These are phyloP conservation scores for Anthophora plumipes DNA, from an alignment of 2,888 invertebrate species.

Conservation along the genomic window DNA sequence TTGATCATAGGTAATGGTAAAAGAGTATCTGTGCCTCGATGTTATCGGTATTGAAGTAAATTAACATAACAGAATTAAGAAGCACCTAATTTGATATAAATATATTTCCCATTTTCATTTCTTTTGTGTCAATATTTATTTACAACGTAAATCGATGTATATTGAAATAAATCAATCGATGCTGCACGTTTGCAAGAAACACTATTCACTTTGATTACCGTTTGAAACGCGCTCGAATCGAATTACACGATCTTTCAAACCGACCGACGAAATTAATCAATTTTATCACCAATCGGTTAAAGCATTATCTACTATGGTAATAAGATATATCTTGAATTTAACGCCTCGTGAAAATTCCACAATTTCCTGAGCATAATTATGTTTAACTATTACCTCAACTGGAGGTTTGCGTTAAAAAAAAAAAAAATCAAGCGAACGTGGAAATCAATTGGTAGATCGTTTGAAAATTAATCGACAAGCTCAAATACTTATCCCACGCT, in stretches of 20 bases:
- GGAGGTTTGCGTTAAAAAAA: neutral
- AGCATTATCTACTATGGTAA: neutral
- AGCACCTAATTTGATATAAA: neutral
- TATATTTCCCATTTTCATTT: neutral
- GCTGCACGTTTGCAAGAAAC: conserved; percentile 13
- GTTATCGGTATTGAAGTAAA: neutral
- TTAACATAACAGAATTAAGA: conserved; percentile 39
- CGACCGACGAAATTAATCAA: conserved; percentile 8
- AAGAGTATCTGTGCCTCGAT: conserved; percentile 17
- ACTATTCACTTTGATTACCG: neutral
- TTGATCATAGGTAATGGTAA: conserved; percentile 9
- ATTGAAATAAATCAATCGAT: conserved; percentile 32
- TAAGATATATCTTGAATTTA: neutral
- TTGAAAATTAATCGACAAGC: neutral
- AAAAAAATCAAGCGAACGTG: neutral
- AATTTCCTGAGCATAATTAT: neutral
- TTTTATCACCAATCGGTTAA: conserved; percentile 4
- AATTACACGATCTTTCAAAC: neutral
- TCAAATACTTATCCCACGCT: neutral
- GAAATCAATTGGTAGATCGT: neutral
- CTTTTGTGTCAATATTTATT: neutral
- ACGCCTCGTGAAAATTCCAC: neutral
- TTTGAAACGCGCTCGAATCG: neutral
- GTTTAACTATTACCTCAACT: neutral
- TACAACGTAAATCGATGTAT: neutral